phyloP scores from a whole-genome alignment of 35 echinoderm and acorn worm genomes.

The Anneissia japonica region DNA sequence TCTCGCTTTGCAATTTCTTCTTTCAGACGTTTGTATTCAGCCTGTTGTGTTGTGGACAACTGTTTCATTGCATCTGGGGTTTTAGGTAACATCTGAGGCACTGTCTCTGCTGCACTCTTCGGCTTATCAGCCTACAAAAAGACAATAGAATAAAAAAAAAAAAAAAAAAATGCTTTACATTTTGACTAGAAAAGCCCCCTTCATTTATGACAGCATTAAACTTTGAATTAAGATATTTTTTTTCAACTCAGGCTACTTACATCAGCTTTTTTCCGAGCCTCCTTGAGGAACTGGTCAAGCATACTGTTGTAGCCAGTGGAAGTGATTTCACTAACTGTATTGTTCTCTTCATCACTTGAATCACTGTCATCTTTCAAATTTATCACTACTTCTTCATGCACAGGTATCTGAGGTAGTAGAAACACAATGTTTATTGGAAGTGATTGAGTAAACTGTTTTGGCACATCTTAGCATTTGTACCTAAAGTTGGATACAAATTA shows the following conservation, averaged over 20 bases:
- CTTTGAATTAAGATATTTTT: background rate
- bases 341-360: constrained; percentile 53
- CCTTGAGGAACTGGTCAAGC: constrained; percentile 61
- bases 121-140: background rate
- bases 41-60: constrained; percentile 36
- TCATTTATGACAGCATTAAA: background rate
- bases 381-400: constrained; percentile 64
- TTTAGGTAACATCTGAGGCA: background rate
- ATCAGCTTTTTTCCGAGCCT: constrained; percentile 40
- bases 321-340: background rate
- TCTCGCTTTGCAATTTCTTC: constrained; percentile 72
- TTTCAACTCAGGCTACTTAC: constrained; percentile 28
- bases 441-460: too few species aligned
- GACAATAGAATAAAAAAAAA: background rate
- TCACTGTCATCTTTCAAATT: constrained; percentile 63
- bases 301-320: background rate
- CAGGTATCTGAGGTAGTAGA: constrained; percentile 32
- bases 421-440: background rate
- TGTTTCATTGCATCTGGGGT: constrained; percentile 76
- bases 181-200: background rate
- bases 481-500: too few species aligned
- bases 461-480: too few species aligned
- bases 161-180: background rate
- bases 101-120: background rate
- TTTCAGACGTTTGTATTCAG: constrained; percentile 66